Conservation (phyloP, 2,797 vertebrate species). For the Poecilia gillii region DNA sequence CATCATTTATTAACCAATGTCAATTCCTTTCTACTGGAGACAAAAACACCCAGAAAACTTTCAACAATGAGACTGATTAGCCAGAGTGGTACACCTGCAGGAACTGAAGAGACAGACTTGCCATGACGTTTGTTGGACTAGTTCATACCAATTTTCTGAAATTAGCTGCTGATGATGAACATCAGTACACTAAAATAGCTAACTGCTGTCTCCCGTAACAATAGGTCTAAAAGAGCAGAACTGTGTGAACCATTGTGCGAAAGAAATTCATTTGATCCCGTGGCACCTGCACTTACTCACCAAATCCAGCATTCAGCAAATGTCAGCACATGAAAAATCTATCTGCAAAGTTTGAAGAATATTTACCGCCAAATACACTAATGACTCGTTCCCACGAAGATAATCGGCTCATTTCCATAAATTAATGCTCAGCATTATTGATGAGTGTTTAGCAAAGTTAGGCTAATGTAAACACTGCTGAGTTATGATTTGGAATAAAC, state of each 20-base stretch:
- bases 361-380: slow-evolving; percentile 49
- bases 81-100: slow-evolving; percentile 20
- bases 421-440: slow-evolving; percentile 61
- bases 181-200: slow-evolving; percentile 7
- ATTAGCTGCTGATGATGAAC: slow-evolving; percentile 23
- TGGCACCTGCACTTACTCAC: slow-evolving; percentile 18
- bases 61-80: slow-evolving; percentile 34
- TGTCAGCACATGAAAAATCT: slow-evolving; percentile 32
- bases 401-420: slow-evolving; percentile 62
- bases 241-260: background rate
- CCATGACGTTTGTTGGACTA: slow-evolving; percentile 17
- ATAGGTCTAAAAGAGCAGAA: slow-evolving; percentile 19
- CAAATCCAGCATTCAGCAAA: slow-evolving; percentile 36
- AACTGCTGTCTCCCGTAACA: slow-evolving; percentile 24
- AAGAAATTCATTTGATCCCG: slow-evolving; percentile 19
- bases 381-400: slow-evolving; percentile 55
- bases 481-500: slow-evolving; percentile 72
- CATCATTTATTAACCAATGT: background rate
- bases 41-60: slow-evolving; percentile 18
- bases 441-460: slow-evolving; percentile 55
- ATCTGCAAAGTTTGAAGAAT: slow-evolving; percentile 37
- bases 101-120: slow-evolving; percentile 25
- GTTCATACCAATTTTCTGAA: slow-evolving; percentile 24
- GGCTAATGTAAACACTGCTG: slow-evolving; percentile 68
- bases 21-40: slow-evolving; percentile 18